Percentiles rank a stretch among this genome's conserved stretches.
phyloP scores from a whole-genome alignment of 1,140 invertebrate genomes.

The Eriocheir sinensis region DNA sequence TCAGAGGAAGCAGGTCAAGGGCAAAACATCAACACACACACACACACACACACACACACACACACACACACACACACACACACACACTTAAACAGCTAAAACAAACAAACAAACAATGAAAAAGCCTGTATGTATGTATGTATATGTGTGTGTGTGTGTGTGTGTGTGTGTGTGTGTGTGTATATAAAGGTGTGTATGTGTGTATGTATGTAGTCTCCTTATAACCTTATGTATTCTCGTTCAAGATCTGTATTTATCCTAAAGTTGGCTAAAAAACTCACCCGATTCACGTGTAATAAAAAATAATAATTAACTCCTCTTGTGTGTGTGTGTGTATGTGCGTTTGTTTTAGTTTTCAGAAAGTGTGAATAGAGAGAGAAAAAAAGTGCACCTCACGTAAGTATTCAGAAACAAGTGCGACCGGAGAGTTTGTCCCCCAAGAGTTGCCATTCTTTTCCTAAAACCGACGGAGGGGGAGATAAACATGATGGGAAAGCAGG shows the following conservation, averaged over 20 bases:
- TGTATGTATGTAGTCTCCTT: not conserved
- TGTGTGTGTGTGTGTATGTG: not conserved
- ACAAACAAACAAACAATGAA: not conserved
- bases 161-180: conserved; percentile 34
- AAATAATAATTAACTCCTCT: not conserved
- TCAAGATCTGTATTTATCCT: too few relatives aligned
- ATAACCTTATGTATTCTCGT: not conserved
- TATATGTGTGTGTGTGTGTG: conserved; percentile 33
- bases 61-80: not conserved
- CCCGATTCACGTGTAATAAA: too few relatives aligned
- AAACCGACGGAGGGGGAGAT: too few relatives aligned
- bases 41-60: conserved; percentile 7
- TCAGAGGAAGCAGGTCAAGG: too few relatives aligned
- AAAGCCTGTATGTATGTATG: conserved; percentile 6
- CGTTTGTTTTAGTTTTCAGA: too few relatives aligned
- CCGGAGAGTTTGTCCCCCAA: too few relatives aligned
- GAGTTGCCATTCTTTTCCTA: too few relatives aligned
- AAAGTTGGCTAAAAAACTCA: not conserved
- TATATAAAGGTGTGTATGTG: conserved; percentile 10
- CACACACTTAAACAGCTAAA: not conserved
- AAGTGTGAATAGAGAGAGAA: too few relatives aligned
- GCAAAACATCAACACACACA: too few relatives aligned
- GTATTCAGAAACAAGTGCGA: too few relatives aligned
- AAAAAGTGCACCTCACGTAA: too few relatives aligned
- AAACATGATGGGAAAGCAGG: too few relatives aligned